Conservation (phyloP, 2,113 vertebrate genomes). For the Anarhynchus alexandrinus region DNA sequence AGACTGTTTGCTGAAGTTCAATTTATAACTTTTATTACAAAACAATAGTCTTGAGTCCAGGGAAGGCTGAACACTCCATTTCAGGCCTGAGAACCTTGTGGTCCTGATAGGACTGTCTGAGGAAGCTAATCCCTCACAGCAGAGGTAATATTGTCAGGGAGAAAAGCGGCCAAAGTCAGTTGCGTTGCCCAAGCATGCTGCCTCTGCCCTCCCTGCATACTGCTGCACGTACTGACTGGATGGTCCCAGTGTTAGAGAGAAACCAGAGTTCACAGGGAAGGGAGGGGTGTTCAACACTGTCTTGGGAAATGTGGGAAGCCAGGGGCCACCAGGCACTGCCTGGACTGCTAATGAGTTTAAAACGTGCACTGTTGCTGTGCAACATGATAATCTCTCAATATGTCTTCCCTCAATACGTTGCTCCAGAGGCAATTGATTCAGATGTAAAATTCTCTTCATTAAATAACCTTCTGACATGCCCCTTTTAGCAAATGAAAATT, state of each 20-base stretch:
- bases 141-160: not conserved
- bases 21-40: slow-evolving; percentile 10
- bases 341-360: not conserved
- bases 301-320: not conserved
- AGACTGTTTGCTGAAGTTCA: not conserved
- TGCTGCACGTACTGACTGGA: not conserved
- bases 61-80: not conserved
- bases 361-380: fast-evolving
- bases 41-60: not conserved
- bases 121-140: not conserved
- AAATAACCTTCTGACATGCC: not conserved
- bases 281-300: not conserved
- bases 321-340: not conserved
- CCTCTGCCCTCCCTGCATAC: not conserved
- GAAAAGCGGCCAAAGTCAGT: not conserved
- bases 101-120: not conserved
- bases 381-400: not conserved
- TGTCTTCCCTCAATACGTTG: not conserved
- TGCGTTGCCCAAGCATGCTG: not conserved
- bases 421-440: not conserved
- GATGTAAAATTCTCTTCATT: not conserved
- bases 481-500: not conserved
- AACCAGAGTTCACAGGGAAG: not conserved
- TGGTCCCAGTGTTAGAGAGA: not conserved
- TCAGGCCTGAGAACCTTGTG: not conserved